phyloP scores from a whole-genome alignment of 2,113 vertebrate species.

The Passer montanus region DNA sequence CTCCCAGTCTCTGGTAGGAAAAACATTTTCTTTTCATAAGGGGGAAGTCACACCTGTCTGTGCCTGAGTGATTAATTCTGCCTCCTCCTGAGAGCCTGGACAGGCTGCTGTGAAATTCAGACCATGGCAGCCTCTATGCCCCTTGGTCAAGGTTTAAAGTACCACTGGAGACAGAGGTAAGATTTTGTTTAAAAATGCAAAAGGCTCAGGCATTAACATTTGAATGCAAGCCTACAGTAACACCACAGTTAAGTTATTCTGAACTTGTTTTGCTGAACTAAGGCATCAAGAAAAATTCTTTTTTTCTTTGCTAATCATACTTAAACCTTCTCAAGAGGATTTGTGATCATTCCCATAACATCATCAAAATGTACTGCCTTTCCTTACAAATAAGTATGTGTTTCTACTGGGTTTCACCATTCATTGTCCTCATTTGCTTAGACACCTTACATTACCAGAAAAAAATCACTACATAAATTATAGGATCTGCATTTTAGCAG shows the following conservation, averaged over 20 bases:
- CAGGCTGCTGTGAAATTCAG: neutral
- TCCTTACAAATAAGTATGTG: neutral
- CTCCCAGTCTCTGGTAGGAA: neutral
- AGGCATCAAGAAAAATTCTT: neutral
- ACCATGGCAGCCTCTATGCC: neutral
- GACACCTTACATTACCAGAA: neutral
- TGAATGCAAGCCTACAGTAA: neutral
- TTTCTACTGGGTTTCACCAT: neutral
- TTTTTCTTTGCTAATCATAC: neutral
- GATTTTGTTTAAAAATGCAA: neutral
- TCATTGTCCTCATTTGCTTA: neutral
- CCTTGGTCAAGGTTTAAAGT: neutral
- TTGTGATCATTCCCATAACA: neutral
- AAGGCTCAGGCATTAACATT: neutral
- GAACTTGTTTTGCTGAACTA: neutral
- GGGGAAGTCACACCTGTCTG: neutral
- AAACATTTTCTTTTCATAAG: neutral
- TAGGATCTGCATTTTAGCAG: neutral
- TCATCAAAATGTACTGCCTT: neutral
- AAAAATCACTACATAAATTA: neutral
- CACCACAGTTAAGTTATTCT: neutral
- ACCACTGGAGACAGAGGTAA: neutral
- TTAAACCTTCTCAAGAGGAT: neutral
- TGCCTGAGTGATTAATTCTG: neutral
- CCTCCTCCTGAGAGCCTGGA: neutral